Percentiles rank a stretch among this genome's conserved stretches.
Evolutionary conservation across 2,888 invertebrate species (phyloP).

Genomic region (Graphium colonna): DNA sequence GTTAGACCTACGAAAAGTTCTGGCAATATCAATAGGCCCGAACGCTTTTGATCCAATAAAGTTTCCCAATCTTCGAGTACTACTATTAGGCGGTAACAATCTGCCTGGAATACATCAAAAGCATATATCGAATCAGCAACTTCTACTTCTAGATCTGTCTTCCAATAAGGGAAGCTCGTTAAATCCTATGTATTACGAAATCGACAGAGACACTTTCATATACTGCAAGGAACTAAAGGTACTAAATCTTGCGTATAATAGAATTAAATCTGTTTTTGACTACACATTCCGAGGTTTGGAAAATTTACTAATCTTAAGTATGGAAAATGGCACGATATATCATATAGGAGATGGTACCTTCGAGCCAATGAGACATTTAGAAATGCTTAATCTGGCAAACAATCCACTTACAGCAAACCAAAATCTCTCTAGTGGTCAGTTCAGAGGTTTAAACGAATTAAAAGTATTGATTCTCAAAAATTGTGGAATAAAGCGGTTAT

Average conservation of each 20-base stretch:
- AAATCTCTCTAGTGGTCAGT: slow-evolving; percentile 59
- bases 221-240: slow-evolving; percentile 66
- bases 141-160: slow-evolving; percentile 74
- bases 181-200: slow-evolving; percentile 70
- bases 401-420: slow-evolving; percentile 69
- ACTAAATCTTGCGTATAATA: slow-evolving; percentile 77
- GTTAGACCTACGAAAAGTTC: slow-evolving; percentile 77
- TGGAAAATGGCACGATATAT: slow-evolving; percentile 76
- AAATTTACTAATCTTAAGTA: slow-evolving; percentile 66
- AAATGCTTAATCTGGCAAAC: slow-evolving; percentile 74
- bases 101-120: slow-evolving; percentile 74
- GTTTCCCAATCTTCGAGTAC: slow-evolving; percentile 73
- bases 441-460: slow-evolving; percentile 70
- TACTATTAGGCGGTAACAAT: slow-evolving; percentile 75
- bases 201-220: slow-evolving; percentile 69
- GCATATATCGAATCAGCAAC: slow-evolving; percentile 64
- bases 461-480: slow-evolving; percentile 70
- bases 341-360: slow-evolving; percentile 72
- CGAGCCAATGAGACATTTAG: slow-evolving; percentile 56
- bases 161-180: slow-evolving; percentile 64
- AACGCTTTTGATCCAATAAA: slow-evolving; percentile 65
- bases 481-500: slow-evolving; percentile 67
- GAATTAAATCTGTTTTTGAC: slow-evolving; percentile 70
- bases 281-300: slow-evolving; percentile 73
- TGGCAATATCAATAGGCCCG: slow-evolving; percentile 63